Conservation (phyloP, 2,113 vertebrate genomes). For the Anser brachyrhynchus region DNA sequence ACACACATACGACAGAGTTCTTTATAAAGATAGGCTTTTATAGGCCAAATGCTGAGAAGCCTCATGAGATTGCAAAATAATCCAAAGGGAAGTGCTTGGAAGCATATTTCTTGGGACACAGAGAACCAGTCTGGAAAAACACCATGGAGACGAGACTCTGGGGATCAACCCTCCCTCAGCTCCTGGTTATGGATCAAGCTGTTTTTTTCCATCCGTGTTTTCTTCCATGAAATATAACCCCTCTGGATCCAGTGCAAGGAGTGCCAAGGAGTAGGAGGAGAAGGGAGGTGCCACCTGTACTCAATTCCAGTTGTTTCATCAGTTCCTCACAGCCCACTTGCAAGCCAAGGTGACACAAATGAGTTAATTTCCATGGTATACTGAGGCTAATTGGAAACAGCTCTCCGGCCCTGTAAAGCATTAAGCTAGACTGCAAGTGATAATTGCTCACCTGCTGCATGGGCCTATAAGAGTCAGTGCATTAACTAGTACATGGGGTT, state of each 20-base stretch:
- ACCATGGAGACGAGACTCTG: conserved; percentile 6
- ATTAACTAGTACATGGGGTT: conserved; percentile 51
- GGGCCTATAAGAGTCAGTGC: conserved; percentile 35
- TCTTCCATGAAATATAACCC: not conserved
- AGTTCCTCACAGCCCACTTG: not conserved
- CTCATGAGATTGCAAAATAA: conserved; percentile 24
- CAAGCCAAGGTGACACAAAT: conserved; percentile 62
- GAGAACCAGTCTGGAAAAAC: conserved; percentile 23
- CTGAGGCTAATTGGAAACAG: conserved; percentile 71
- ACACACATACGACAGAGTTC: not conserved
- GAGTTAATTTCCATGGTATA: conserved; percentile 62
- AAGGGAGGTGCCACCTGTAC: conserved; percentile 15
- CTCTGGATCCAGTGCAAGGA: not conserved
- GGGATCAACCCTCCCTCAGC: not conserved
- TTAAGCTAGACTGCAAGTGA: conserved; percentile 49
- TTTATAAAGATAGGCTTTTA: conserved; percentile 8
- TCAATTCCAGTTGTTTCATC: not conserved
- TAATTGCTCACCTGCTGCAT: conserved; percentile 74
- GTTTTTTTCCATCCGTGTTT: not conserved
- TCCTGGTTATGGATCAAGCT: not conserved
- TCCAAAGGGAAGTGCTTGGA: conserved; percentile 15
- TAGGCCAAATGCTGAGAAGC: not conserved
- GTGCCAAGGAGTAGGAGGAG: not conserved
- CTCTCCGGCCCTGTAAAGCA: conserved; percentile 51
- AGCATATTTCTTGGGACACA: conserved; percentile 4